phyloP scores from a whole-genome alignment of 2,888 invertebrate genomes.

The Synergus japonicus region DNA sequence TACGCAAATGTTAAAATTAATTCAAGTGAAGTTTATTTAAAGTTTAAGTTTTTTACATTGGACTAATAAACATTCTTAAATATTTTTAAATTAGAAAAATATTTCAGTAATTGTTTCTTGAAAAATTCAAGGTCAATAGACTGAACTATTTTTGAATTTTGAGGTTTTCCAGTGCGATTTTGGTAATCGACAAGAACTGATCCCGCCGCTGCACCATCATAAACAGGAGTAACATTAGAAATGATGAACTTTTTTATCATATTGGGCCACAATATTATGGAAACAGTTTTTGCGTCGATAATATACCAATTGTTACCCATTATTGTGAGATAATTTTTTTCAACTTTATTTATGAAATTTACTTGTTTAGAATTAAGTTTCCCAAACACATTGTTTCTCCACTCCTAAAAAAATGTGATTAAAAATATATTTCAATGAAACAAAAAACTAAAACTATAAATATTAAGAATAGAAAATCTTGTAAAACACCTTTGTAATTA shows the following conservation, averaged over 20 bases:
- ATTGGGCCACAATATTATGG: conserved; percentile 61
- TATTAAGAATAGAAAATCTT: neutral
- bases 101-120: neutral
- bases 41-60: too few relatives aligned
- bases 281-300: conserved; percentile 62
- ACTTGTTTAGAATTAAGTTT: conserved; percentile 71
- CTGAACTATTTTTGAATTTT: conserved; percentile 44
- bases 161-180: conserved; percentile 21
- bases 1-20: too few relatives aligned
- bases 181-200: conserved; percentile 63
- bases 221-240: conserved; percentile 60
- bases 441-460: neutral
- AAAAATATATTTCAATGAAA: neutral
- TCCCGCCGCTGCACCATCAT: conserved; percentile 61
- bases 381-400: conserved; percentile 28
- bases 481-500: conserved; percentile 63
- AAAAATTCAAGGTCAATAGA: conserved; percentile 4
- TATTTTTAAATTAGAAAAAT: neutral
- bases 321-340: conserved; percentile 63
- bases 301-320: conserved; percentile 42
- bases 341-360: conserved; percentile 79
- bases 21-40: too few relatives aligned
- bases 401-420: neutral
- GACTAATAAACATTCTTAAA: too few relatives aligned
- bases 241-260: conserved; percentile 29